These are phyloP conservation scores for Apantesis nais DNA, from an alignment of 2,888 invertebrate genomes.

Conservation along the genomic window DNA sequence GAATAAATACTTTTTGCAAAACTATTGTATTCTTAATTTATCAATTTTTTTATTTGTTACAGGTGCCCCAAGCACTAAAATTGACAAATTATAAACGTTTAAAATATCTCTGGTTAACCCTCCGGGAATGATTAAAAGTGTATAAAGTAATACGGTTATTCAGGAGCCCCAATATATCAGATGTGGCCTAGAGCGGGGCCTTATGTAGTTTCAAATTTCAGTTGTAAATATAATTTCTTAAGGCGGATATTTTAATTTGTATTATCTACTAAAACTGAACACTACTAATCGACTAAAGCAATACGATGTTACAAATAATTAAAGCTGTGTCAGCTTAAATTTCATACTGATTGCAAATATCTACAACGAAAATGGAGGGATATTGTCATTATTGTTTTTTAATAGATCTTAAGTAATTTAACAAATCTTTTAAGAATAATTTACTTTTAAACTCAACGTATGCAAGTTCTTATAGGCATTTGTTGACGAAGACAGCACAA, in stretches of 20 bases:
- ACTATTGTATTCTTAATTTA: neutral
- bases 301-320: neutral
- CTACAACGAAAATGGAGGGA: constrained; percentile 7
- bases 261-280: constrained; percentile 27
- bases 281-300: constrained; percentile 25
- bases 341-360: constrained; percentile 26
- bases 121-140: neutral
- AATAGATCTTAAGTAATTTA: too few species aligned
- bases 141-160: neutral
- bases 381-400: constrained; percentile 13
- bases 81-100: too few species aligned
- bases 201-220: neutral
- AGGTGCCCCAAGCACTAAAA: neutral
- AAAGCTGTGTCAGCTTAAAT: constrained; percentile 3
- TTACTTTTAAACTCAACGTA: too few species aligned
- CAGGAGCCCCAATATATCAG: neutral
- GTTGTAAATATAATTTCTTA: neutral
- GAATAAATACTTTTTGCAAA: neutral
- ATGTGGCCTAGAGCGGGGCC: neutral
- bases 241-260: constrained; percentile 9
- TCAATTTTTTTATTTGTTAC: neutral
- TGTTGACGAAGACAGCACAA: too few species aligned
- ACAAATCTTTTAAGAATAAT: too few species aligned
- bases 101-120: too few species aligned
- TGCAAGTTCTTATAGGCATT: too few species aligned